A percentile compares a stretch with the other conserved stretches of the same genome.
phyloP scores from a whole-genome alignment of 2,113 vertebrate species.

The Psittacara wagleri region DNA sequence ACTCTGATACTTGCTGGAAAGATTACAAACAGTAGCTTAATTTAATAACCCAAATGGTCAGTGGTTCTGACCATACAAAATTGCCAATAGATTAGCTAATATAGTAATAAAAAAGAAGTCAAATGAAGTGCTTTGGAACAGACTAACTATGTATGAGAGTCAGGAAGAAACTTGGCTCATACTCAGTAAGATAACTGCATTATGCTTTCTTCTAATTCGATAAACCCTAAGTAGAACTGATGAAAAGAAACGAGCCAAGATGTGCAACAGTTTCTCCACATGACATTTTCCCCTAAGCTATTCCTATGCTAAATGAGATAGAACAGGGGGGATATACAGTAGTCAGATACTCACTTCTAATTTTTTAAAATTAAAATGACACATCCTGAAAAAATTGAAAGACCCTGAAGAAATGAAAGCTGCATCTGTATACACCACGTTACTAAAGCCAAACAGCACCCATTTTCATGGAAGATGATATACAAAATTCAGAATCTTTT shows the following conservation, averaged over 20 bases:
- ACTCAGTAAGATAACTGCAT: background rate
- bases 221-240: constrained; percentile 9
- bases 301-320: background rate
- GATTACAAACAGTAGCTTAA: background rate
- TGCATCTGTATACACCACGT: background rate
- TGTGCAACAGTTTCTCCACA: background rate
- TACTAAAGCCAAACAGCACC: background rate
- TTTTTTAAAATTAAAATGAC: background rate
- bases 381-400: background rate
- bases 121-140: background rate
- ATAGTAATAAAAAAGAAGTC: background rate
- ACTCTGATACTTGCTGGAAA: background rate
- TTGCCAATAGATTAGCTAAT: background rate
- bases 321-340: background rate
- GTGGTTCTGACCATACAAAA: background rate
- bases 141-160: background rate
- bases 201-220: constrained; percentile 16
- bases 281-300: background rate
- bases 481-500: background rate
- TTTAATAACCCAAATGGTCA: constrained; percentile 1
- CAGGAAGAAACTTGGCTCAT: constrained; percentile 27
- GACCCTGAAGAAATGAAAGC: background rate
- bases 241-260: constrained; percentile 11
- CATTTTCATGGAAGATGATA: background rate
- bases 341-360: background rate